A percentile compares a stretch with the other conserved stretches of the same genome.
These are phyloP conservation scores for Trichonephila clavata DNA, from an alignment of 1,140 invertebrate genomes.

Conservation along the genomic window DNA sequence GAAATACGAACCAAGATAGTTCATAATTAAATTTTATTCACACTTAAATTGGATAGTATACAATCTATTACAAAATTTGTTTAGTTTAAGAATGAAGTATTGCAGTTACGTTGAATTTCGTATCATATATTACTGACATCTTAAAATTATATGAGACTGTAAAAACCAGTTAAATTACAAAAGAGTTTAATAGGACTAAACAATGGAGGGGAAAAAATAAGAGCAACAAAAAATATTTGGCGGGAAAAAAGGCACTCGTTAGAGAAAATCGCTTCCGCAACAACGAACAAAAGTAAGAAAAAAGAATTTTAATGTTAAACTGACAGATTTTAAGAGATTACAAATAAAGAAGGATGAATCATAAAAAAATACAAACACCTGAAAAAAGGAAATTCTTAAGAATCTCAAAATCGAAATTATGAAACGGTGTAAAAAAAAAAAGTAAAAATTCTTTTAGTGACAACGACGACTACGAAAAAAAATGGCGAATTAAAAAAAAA, in stretches of 20 bases:
- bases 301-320: not conserved
- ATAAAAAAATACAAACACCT: slow-evolving; percentile 36
- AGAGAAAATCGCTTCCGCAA: not conserved
- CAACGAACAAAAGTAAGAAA: not conserved
- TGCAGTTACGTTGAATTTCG: no score
- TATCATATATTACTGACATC: not conserved
- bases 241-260: not conserved
- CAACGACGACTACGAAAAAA: not conserved
- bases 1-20: no score
- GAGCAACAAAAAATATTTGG: not conserved
- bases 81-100: no score
- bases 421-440: not conserved
- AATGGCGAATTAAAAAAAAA: slow-evolving; percentile 31
- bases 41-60: no score
- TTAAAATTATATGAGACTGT: not conserved
- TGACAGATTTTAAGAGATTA: slow-evolving; percentile 44
- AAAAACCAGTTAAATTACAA: not conserved
- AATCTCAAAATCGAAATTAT: slow-evolving; percentile 16
- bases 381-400: slow-evolving; percentile 4
- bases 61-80: no score
- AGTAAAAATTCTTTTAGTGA: no score
- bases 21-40: no score
- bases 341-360: not conserved
- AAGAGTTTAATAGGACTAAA: not conserved
- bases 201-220: not conserved